Evolutionary conservation across 2,888 invertebrate species (phyloP).

Genomic region (Micoletzkya japonica): DNA sequence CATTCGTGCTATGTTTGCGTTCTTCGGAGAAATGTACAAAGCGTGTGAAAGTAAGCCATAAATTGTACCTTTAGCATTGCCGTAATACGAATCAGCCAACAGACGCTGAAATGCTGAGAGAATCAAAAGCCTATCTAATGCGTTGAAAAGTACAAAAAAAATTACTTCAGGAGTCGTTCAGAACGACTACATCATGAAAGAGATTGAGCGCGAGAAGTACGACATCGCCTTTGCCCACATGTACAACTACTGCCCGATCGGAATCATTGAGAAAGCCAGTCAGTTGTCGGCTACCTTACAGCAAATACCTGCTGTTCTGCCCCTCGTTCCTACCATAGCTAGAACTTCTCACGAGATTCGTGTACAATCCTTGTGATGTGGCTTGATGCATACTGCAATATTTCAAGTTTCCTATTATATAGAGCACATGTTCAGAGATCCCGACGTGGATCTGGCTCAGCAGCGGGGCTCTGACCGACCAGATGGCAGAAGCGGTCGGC

Average conservation of each 20-base stretch:
- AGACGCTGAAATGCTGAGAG: too few relatives aligned
- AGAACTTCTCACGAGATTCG: too few relatives aligned
- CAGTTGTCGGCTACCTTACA: too few relatives aligned
- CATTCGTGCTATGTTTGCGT: constrained; percentile 29
- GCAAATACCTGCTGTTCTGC: too few relatives aligned
- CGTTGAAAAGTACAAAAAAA: not conserved
- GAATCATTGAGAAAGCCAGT: constrained; percentile 30
- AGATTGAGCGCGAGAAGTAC: constrained; percentile 47
- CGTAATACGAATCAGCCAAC: too few relatives aligned
- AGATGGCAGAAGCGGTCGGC: constrained; percentile 44
- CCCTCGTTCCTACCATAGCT: too few relatives aligned
- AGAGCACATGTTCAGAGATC: constrained; percentile 35
- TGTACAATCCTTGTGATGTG: too few relatives aligned
- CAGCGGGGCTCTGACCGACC: constrained; percentile 43
- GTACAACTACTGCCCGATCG: constrained; percentile 37
- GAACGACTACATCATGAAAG: constrained; percentile 40
- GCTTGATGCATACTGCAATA: too few relatives aligned
- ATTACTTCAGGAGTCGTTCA: constrained; percentile 29
- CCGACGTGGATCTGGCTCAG: constrained; percentile 43
- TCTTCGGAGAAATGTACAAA: constrained; percentile 30
- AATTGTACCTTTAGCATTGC: too few relatives aligned
- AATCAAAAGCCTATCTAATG: not conserved
- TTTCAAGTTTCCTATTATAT: constrained; percentile 34
- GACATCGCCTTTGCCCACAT: constrained; percentile 55
- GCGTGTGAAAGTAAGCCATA: constrained; percentile 19